A percentile compares a stretch with the other conserved stretches of the same genome.
Evolutionary conservation across 2,797 vertebrate genomes (phyloP).

Genomic region (Myiotriccus ornatus): DNA sequence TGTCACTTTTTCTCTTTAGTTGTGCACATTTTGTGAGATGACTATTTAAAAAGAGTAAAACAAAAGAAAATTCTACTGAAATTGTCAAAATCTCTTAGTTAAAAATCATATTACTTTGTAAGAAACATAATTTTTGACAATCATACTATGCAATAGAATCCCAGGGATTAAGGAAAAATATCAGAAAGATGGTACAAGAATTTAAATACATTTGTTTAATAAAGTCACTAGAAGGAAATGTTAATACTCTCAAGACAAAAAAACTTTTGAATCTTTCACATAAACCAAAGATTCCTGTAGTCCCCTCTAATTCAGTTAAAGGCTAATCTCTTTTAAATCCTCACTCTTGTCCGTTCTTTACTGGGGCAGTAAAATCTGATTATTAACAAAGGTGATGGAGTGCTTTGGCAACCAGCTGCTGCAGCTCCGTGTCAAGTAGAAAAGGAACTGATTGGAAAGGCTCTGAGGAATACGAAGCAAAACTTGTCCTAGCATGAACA

Average conservation of each 20-base stretch:
- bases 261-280: background rate
- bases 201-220: background rate
- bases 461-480: background rate
- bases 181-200: background rate
- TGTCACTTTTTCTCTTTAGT: background rate
- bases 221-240: background rate
- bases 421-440: background rate
- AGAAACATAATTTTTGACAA: background rate
- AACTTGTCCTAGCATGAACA: background rate
- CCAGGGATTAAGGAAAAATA: background rate
- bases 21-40: background rate
- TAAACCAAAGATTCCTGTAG: background rate
- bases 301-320: background rate
- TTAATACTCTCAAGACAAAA: background rate
- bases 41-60: background rate
- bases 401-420: constrained; percentile 32
- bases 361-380: constrained; percentile 22
- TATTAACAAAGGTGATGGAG: constrained; percentile 29
- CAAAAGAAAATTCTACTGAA: background rate
- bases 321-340: constrained; percentile 18
- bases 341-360: constrained; percentile 21
- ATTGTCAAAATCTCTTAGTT: background rate
- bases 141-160: background rate
- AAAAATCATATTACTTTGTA: background rate
- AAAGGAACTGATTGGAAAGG: background rate